Conservation (phyloP, 2,888 invertebrate genomes). For the Zhengitettix transpicula region DNA sequence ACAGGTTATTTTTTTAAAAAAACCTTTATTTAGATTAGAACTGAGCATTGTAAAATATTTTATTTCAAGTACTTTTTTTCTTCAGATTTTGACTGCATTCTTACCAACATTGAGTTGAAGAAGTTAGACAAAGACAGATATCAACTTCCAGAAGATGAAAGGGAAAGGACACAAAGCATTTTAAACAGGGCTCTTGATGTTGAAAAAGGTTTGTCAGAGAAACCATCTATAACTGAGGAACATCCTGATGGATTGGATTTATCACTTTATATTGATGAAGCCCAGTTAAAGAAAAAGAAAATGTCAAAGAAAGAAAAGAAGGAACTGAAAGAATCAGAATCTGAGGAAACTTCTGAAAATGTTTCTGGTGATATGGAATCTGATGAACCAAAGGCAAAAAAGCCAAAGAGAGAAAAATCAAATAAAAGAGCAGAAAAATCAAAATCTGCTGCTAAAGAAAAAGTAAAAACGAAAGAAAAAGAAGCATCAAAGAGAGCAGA, state of each 20-base stretch:
- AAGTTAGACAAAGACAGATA: slow-evolving; percentile 56
- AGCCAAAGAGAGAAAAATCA: slow-evolving; percentile 1
- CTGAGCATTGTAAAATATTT: slow-evolving; percentile 4
- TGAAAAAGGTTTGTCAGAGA: slow-evolving; percentile 52
- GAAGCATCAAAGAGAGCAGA: slow-evolving; percentile 4
- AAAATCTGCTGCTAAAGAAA: slow-evolving; percentile 5
- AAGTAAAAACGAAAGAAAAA: slow-evolving; percentile 4
- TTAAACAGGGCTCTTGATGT: slow-evolving; percentile 67
- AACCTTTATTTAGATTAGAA: neutral
- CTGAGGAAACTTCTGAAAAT: slow-evolving; percentile 7
- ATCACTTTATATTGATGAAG: slow-evolving; percentile 67
- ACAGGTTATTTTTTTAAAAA: slow-evolving; percentile 38
- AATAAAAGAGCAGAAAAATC: slow-evolving; percentile 9
- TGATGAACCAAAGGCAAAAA: slow-evolving; percentile 6
- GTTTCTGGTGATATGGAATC: slow-evolving; percentile 1
- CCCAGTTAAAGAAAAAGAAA: slow-evolving; percentile 48
- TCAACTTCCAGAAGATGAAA: slow-evolving; percentile 54
- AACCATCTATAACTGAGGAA: slow-evolving; percentile 54
- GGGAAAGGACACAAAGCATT: slow-evolving; percentile 63
- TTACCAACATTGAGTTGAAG: slow-evolving; percentile 65
- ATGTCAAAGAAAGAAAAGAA: slow-evolving; percentile 7
- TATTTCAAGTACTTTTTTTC: neutral
- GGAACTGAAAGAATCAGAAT: slow-evolving; percentile 2
- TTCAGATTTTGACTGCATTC: slow-evolving; percentile 70
- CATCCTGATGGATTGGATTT: slow-evolving; percentile 84